Evolutionary conservation across 2,113 vertebrate genomes (phyloP).

Genomic region (Carassius auratus): DNA sequence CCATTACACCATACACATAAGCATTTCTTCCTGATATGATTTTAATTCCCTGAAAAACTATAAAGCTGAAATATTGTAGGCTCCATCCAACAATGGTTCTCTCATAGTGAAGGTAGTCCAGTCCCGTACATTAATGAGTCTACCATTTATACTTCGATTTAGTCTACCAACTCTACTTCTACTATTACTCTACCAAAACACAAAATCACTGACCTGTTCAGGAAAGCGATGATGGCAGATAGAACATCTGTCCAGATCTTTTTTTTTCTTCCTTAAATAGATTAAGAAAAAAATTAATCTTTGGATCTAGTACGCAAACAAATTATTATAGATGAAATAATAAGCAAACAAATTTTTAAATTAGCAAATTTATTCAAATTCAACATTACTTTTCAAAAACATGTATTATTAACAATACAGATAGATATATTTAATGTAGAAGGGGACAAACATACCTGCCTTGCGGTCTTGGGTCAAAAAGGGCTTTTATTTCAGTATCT

Average conservation of each 20-base stretch:
- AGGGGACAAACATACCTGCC: not conserved
- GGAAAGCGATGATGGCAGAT: slow-evolving; percentile 15
- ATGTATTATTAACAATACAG: not conserved
- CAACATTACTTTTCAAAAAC: not conserved
- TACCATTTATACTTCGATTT: too few relatives aligned
- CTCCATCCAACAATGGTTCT: not conserved
- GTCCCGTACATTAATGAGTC: too few relatives aligned
- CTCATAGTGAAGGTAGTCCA: not conserved
- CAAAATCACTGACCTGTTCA: slow-evolving; percentile 22
- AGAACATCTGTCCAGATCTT: not conserved
- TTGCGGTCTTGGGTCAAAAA: not conserved
- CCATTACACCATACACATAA: too few relatives aligned
- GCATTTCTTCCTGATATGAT: not conserved
- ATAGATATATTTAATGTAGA: not conserved
- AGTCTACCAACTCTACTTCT: too few relatives aligned
- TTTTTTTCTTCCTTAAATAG: not conserved
- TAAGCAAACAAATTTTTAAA: not conserved
- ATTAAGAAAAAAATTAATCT: too few relatives aligned
- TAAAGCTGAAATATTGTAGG: not conserved
- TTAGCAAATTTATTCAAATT: not conserved
- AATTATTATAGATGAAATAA: not conserved
- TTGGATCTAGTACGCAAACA: not conserved
- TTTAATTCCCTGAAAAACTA: not conserved
- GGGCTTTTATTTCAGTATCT: not conserved
- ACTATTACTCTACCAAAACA: not conserved